phyloP scores from a whole-genome alignment of 37 sponge, comb jelly and placozoan species.

The Haliclona indistincta region DNA sequence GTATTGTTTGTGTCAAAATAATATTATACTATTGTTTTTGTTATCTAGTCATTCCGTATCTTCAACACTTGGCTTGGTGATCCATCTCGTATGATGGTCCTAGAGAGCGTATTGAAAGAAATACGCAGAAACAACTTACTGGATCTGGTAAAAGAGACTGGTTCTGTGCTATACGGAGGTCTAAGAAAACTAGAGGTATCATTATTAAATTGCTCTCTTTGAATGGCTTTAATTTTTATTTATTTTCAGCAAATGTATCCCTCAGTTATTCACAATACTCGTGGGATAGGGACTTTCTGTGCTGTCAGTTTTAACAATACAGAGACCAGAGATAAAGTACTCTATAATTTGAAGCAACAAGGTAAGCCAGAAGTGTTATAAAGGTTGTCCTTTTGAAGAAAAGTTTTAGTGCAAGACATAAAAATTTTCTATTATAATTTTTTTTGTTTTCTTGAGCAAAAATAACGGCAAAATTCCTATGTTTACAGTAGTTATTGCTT shows the following conservation, averaged over 20 bases:
- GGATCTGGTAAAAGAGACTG: conserved; percentile 24
- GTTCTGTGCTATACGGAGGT: conserved; percentile 49
- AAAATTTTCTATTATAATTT: too few relatives aligned
- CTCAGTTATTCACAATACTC: conserved; percentile 31
- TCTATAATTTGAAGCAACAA: conserved; percentile 30
- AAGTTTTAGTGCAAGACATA: too few relatives aligned
- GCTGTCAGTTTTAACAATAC: conserved; percentile 48
- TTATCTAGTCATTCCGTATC: conserved; percentile 65
- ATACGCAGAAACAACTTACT: conserved; percentile 52
- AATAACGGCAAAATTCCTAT: too few relatives aligned
- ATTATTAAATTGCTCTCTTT: too few relatives aligned
- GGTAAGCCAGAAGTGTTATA: conserved; percentile 52
- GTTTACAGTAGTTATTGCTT: too few relatives aligned
- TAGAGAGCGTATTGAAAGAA: conserved; percentile 47
- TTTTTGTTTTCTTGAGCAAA: too few relatives aligned
- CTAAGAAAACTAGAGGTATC: conserved; percentile 58
- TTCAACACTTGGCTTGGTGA: conserved; percentile 93
- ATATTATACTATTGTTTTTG: too few relatives aligned
- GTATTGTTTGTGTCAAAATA: too few relatives aligned
- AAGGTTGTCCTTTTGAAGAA: too few relatives aligned
- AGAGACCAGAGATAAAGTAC: conserved; percentile 20
- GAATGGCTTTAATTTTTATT: too few relatives aligned
- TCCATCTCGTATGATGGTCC: conserved; percentile 46
- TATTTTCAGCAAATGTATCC: conserved; percentile 52
- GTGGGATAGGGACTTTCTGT: conserved; percentile 80